phyloP scores from a whole-genome alignment of 2,797 vertebrate species.

The Anableps anableps region DNA sequence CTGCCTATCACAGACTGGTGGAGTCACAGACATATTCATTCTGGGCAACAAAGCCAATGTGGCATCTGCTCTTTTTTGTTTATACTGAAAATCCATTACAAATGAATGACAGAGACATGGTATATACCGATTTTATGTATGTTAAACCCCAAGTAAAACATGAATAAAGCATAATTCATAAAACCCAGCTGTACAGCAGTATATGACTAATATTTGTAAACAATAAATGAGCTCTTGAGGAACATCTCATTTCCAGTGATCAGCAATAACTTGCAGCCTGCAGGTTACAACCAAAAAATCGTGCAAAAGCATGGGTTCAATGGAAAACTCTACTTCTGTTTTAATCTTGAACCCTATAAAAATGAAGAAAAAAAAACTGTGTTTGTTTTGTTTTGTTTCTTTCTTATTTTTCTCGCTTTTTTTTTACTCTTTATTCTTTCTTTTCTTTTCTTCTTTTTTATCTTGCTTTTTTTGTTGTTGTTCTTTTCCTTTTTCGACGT shows the following conservation, averaged over 20 bases:
- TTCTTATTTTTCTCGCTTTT: too few species aligned
- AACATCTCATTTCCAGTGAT: slow-evolving; percentile 22
- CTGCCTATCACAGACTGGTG: background rate
- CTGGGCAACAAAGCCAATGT: background rate
- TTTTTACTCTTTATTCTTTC: too few species aligned
- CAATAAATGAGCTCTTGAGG: slow-evolving; percentile 6
- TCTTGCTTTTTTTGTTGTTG: too few species aligned
- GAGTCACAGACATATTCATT: background rate
- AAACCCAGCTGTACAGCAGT: background rate
- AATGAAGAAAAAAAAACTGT: slow-evolving; percentile 22
- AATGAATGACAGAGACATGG: background rate
- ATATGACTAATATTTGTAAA: slow-evolving; percentile 21
- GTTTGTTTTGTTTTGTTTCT: too few species aligned
- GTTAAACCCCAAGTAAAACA: background rate
- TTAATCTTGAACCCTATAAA: background rate
- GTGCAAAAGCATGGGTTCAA: background rate
- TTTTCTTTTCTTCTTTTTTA: too few species aligned
- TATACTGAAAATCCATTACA: background rate
- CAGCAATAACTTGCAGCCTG: slow-evolving; percentile 22
- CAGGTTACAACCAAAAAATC: background rate
- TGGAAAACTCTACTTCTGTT: background rate
- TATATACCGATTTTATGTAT: background rate
- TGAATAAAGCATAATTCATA: background rate
- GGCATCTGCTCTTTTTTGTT: background rate
- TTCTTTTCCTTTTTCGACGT: too few species aligned